phyloP scores from a whole-genome alignment of 1,140 invertebrate species.

The Eufriesea mexicana region DNA sequence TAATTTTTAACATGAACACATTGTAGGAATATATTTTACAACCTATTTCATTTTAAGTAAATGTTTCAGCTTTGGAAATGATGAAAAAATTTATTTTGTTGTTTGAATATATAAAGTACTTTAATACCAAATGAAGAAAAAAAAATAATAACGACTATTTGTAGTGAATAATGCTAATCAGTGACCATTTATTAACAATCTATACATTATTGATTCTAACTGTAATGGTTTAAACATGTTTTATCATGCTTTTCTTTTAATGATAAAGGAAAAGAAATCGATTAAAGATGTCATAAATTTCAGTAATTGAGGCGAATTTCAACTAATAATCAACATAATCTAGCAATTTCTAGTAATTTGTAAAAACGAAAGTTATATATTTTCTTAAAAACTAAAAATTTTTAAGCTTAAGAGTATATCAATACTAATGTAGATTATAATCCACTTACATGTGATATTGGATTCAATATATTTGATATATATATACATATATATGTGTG shows the following conservation, averaged over 20 bases:
- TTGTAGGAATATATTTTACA: neutral
- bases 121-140: neutral
- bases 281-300: neutral
- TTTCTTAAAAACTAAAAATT: neutral
- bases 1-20: neutral
- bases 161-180: neutral
- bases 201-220: neutral
- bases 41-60: slow-evolving; percentile 3
- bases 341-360: neutral
- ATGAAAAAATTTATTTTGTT: slow-evolving; percentile 33
- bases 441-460: neutral
- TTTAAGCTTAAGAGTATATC: neutral
- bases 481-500: neutral
- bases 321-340: neutral
- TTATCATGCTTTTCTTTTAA: neutral
- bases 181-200: neutral
- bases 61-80: neutral
- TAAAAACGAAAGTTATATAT: slow-evolving; percentile 2
- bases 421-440: neutral
- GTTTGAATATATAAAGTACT: neutral
- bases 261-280: neutral
- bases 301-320: neutral
- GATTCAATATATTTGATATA: neutral
- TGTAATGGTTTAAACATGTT: neutral
- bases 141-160: neutral